A percentile compares a stretch with the other conserved stretches of the same genome.
These are phyloP conservation scores for Diuraphis noxia DNA, from an alignment of 1,140 invertebrate genomes.

Conservation along the genomic window DNA sequence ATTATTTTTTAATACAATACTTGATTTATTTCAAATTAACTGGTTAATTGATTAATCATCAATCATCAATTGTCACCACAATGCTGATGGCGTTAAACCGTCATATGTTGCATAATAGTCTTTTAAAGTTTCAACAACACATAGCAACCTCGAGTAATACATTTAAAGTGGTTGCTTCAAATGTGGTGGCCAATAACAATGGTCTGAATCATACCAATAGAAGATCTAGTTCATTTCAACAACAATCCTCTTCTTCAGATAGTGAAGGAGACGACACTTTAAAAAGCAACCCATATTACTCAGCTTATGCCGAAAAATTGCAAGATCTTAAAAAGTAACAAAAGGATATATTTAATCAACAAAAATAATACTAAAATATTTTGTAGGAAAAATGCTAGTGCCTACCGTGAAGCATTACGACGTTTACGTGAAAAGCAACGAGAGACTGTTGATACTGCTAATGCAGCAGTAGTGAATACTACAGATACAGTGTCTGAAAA, in stretches of 20 bases:
- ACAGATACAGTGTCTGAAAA: background rate
- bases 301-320: slow-evolving; percentile 25
- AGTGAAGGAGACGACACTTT: slow-evolving; percentile 12
- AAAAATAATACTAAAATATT: background rate
- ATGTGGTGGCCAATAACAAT: background rate
- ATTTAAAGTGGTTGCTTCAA: background rate
- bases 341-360: background rate
- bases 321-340: slow-evolving; percentile 18
- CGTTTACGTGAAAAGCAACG: background rate
- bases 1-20: background rate
- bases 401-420: background rate
- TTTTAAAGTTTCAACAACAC: slow-evolving; percentile 31
- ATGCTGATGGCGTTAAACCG: slow-evolving; percentile 34
- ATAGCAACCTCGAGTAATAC: background rate
- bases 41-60: background rate
- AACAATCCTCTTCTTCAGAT: slow-evolving; percentile 11
- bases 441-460: background rate
- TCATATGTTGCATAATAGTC: slow-evolving; percentile 34
- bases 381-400: background rate
- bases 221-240: slow-evolving; percentile 11
- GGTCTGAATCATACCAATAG: background rate
- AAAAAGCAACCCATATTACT: slow-evolving; percentile 33
- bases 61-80: background rate
- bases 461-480: background rate
- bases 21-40: background rate